Conservation (phyloP, 2,888 invertebrate species). For the Phlogophora meticulosa region DNA sequence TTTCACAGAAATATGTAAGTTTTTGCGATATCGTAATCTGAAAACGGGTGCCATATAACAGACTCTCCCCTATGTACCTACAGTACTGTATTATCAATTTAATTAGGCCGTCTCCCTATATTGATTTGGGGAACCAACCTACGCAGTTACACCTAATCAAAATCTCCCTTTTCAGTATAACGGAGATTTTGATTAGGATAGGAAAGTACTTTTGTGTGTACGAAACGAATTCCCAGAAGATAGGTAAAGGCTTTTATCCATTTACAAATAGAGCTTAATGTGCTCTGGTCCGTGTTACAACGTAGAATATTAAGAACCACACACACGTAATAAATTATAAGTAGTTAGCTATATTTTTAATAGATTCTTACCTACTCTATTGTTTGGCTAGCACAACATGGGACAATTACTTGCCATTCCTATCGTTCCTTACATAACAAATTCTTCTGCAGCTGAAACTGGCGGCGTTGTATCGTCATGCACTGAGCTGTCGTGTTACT, state of each 20-base stretch:
- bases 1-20: too few relatives aligned
- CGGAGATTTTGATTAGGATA: conserved; percentile 50
- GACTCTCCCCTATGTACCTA: too few relatives aligned
- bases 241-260: conserved; percentile 25
- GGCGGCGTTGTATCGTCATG: conserved; percentile 93
- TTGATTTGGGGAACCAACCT: conserved; percentile 23
- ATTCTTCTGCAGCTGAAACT: conserved; percentile 89
- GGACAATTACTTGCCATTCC: too few relatives aligned
- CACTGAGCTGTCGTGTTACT: conserved; percentile 94
- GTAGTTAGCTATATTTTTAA: not conserved
- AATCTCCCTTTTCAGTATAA: conserved; percentile 31
- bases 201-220: conserved; percentile 30
- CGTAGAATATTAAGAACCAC: not conserved
- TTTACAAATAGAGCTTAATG: conserved; percentile 26
- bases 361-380: not conserved
- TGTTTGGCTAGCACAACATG: not conserved
- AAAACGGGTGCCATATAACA: too few relatives aligned
- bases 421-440: not conserved
- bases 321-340: not conserved
- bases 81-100: conserved; percentile 23
- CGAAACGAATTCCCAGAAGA: conserved; percentile 29
- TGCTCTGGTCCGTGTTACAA: conserved; percentile 12
- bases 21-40: too few relatives aligned
- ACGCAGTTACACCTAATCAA: conserved; percentile 27
- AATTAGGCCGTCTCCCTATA: conserved; percentile 19